These are phyloP conservation scores for Brachionus paranguensis DNA, from an alignment of 1,140 invertebrate genomes.

Conservation along the genomic window DNA sequence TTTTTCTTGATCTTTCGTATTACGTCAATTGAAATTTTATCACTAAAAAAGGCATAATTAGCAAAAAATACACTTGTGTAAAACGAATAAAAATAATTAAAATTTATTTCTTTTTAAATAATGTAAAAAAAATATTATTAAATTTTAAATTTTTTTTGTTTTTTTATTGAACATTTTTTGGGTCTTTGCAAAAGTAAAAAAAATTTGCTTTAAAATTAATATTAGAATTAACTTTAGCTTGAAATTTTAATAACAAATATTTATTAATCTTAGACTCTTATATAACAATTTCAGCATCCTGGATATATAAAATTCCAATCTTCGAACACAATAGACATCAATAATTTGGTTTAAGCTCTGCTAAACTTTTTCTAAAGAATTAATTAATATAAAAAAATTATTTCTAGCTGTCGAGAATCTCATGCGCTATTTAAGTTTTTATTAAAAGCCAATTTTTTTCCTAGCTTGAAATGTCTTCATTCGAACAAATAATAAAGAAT, in stretches of 20 bases:
- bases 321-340: neutral
- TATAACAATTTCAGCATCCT: too few relatives aligned
- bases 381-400: neutral
- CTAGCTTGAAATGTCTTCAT: too few relatives aligned
- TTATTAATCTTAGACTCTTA: neutral
- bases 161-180: too few relatives aligned
- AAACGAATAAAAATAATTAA: neutral
- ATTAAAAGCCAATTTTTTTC: too few relatives aligned
- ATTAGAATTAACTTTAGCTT: neutral
- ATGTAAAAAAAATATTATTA: too few relatives aligned
- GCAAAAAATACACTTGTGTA: neutral
- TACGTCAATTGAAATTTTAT: neutral
- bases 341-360: neutral
- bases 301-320: neutral
- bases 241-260: neutral
- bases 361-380: neutral
- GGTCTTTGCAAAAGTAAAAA: neutral
- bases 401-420: neutral
- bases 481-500: too few relatives aligned
- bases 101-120: neutral
- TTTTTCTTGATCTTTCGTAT: neutral
- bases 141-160: too few relatives aligned
- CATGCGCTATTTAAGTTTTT: too few relatives aligned
- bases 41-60: neutral
- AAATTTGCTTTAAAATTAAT: neutral